Evolutionary conservation across 1,140 invertebrate genomes (phyloP).

Genomic region (Drosophila tani): DNA sequence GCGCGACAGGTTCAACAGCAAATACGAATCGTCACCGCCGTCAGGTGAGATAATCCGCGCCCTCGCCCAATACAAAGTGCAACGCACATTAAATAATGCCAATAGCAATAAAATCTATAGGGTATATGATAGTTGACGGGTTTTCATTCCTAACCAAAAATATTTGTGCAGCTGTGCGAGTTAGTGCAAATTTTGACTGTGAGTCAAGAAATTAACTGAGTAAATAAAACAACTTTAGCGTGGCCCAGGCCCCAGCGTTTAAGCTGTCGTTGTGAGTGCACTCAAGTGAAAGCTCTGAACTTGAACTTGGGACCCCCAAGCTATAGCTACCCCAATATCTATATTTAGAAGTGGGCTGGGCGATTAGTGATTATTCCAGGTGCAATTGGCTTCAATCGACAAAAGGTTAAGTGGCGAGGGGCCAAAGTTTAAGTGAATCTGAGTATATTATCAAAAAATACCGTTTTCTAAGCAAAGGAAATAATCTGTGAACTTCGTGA

Average conservation of each 20-base stretch:
- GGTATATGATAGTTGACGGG: slow-evolving; percentile 7
- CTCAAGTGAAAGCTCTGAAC: slow-evolving; percentile 37
- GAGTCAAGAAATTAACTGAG: not conserved
- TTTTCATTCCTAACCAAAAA: not conserved
- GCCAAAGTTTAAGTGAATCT: slow-evolving; percentile 3
- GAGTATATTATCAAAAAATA: not conserved
- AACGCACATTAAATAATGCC: slow-evolving; percentile 10
- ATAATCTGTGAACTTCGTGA: too few relatives aligned
- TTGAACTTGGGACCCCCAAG: slow-evolving; percentile 25
- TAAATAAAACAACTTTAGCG: slow-evolving; percentile 6
- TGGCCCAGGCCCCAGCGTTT: slow-evolving; percentile 3
- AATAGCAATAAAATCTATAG: not conserved
- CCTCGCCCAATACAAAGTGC: slow-evolving; percentile 20
- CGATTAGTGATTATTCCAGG: slow-evolving; percentile 9
- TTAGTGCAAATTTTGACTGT: slow-evolving; percentile 13
- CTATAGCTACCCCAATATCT: slow-evolving; percentile 13
- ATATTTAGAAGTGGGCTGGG: not conserved
- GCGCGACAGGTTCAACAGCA: slow-evolving; percentile 86
- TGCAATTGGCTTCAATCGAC: not conserved
- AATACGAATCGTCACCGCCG: slow-evolving; percentile 85
- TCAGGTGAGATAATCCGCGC: slow-evolving; percentile 60
- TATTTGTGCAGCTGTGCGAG: slow-evolving; percentile 6
- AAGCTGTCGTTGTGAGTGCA: slow-evolving; percentile 18
- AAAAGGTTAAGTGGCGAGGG: slow-evolving; percentile 12
- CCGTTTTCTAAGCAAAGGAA: too few relatives aligned